phyloP scores from a whole-genome alignment of 92 coral and sea anemone genomes.

The Epizoanthus rinbou region DNA sequence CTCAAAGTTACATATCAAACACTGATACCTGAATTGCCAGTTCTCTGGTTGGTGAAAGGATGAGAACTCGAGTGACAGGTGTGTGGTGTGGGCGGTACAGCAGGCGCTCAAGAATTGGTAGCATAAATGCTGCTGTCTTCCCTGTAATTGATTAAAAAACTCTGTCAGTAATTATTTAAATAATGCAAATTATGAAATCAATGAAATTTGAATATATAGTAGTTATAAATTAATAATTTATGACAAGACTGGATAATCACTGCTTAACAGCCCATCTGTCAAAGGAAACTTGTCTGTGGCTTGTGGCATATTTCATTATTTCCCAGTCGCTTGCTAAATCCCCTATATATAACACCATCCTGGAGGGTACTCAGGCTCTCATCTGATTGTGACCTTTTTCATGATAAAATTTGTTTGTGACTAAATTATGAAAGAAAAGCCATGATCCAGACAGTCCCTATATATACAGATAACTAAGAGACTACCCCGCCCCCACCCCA shows the following conservation, averaged over 20 bases:
- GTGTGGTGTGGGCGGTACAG: conserved; percentile 85
- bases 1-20: not conserved
- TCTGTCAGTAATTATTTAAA: not conserved
- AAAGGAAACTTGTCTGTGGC: no score
- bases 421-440: not conserved
- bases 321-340: no score
- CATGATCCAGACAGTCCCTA: no score
- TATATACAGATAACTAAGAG: no score
- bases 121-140: conserved; percentile 95
- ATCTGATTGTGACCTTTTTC: not conserved
- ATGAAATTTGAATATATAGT: no score
- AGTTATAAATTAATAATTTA: no score
- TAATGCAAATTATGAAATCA: no score
- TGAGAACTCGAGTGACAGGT: conserved; percentile 83
- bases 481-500: no score
- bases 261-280: no score
- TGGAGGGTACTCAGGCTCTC: not conserved
- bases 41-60: conserved; percentile 95
- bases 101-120: conserved; percentile 92
- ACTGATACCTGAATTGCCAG: conserved; percentile 90
- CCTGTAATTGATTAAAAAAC: conserved; percentile 48
- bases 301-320: not conserved
- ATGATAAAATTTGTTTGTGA: not conserved
- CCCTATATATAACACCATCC: not conserved
- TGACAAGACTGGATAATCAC: no score